These are phyloP conservation scores for Heliconius hewitsoni DNA, from an alignment of 1,140 invertebrate genomes.

Conservation along the genomic window DNA sequence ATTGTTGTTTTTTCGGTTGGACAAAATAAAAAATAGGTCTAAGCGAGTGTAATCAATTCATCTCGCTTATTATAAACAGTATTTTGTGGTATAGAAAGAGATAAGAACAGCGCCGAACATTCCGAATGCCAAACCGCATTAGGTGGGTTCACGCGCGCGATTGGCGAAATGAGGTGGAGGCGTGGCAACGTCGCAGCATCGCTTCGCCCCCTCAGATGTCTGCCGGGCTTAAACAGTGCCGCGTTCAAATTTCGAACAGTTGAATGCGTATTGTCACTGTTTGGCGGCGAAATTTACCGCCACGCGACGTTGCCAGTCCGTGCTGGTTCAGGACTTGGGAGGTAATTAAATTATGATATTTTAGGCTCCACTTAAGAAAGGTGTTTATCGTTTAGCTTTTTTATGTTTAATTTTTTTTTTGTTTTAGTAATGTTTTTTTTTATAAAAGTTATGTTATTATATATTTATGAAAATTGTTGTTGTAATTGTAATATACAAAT, in stretches of 20 bases:
- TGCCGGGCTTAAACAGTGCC: conserved; percentile 59
- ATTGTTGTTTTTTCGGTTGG: conserved; percentile 35
- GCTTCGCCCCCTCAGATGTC: conserved; percentile 68
- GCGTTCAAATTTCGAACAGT: conserved; percentile 70
- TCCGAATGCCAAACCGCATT: conserved; percentile 42
- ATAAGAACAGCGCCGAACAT: conserved; percentile 43
- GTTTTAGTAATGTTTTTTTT: neutral
- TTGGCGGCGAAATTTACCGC: conserved; percentile 60
- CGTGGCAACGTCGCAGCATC: conserved; percentile 65
- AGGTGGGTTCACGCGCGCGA: conserved; percentile 43
- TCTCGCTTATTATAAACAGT: conserved; percentile 49
- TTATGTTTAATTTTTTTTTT: conserved; percentile 16
- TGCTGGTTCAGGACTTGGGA: conserved; percentile 56
- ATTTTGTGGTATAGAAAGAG: conserved; percentile 52
- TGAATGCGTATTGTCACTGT: conserved; percentile 75
- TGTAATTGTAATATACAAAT: too few relatives aligned
- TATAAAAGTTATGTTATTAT: neutral
- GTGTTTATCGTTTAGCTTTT: conserved; percentile 12
- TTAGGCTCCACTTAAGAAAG: conserved; percentile 35
- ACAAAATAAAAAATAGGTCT: conserved; percentile 40
- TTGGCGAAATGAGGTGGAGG: conserved; percentile 55
- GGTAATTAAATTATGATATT: conserved; percentile 68
- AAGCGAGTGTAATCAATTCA: conserved; percentile 45
- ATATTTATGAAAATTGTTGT: too few relatives aligned
- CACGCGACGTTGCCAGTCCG: conserved; percentile 73